Base-by-base conservation (phyloP, 2,888 invertebrate species). In the Drosophila robusta region DNA sequence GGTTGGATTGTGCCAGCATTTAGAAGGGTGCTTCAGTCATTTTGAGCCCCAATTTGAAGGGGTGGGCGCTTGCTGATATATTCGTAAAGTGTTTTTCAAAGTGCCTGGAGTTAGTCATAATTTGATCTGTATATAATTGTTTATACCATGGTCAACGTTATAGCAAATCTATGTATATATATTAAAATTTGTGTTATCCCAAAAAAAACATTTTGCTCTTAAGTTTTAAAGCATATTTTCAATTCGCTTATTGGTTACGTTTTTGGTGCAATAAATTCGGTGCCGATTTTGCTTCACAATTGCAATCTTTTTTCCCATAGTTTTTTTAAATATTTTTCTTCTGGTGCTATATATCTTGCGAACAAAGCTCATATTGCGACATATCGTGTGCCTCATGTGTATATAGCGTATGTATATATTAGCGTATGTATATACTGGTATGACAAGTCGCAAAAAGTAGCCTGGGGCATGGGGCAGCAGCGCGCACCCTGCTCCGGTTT, bases 21-120 rank as follows among this genome's bases (percentile, higher is more conserved):
- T 62, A 63, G 73, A 76, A 73, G 76, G 41, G 77, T 74, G 52
- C 76, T 76, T 57, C 72, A 72, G 39, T 42, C 38, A 57, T 79
- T 55, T 64, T 49, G 57, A 47, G 26, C 22, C 9, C n/a, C 16
- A 46, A 54, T 46, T 26, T 12, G 18, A 9, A 12, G 34, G 34
- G 32, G 11, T 3, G 34, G 32, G 11, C 3, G 32, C 32, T 11
- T 11, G 4, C 32, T 32, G 32, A 7, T 50, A 14, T 18, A 5
- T 44, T 36, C 50, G 14, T 58, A 5, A 55, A 62, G 54, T 62
- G 52, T 34, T 50, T 24, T 39, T 5, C 38, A 5, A 55, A 50
- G 52, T 58, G 38, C 42, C 29, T 41, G 16, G n/a, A 42, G 51
- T 22, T 12, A 7, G 14, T 22, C 41, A 41, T 47, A 18, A 38